Evolutionary conservation across 2,888 invertebrate genomes (phyloP).

Genomic region (Ellobium chinense): DNA sequence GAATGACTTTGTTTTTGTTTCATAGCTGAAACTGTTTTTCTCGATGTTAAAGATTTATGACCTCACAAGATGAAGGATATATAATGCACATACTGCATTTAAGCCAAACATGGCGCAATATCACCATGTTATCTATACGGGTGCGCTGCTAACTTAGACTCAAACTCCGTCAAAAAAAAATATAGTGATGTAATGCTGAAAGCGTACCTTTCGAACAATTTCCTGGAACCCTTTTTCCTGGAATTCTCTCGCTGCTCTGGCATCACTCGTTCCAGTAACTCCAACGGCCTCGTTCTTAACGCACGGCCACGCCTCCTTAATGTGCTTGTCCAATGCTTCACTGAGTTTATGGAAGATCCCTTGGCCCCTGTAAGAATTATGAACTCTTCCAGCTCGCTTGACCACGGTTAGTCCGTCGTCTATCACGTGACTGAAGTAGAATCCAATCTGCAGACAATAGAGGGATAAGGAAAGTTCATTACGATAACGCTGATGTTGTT

Average conservation of each 20-base stretch:
- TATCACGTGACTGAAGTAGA: constrained; percentile 22
- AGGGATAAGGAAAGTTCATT: too few relatives aligned
- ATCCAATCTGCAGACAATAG: constrained; percentile 41
- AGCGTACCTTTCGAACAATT: constrained; percentile 24
- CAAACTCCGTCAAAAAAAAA: too few relatives aligned
- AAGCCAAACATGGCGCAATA: too few relatives aligned
- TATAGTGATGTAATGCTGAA: too few relatives aligned
- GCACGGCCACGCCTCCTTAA: background rate
- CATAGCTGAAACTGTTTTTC: too few relatives aligned
- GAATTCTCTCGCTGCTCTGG: constrained; percentile 9
- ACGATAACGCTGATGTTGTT: too few relatives aligned
- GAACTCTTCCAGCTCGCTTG: constrained; percentile 33
- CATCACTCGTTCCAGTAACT: background rate
- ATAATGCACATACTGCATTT: too few relatives aligned
- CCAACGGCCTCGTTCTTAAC: background rate
- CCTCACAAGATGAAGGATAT: too few relatives aligned
- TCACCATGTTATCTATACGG: too few relatives aligned
- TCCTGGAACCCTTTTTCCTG: constrained; percentile 13
- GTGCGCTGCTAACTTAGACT: too few relatives aligned
- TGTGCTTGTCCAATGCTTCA: constrained; percentile 17
- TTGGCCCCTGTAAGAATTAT: constrained; percentile 10
- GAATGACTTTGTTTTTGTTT: too few relatives aligned
- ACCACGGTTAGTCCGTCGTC: constrained; percentile 24
- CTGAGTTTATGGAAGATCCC: constrained; percentile 22
- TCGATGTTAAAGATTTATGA: too few relatives aligned